phyloP scores from a whole-genome alignment of 2,888 invertebrate genomes.

The Agrochola litura region DNA sequence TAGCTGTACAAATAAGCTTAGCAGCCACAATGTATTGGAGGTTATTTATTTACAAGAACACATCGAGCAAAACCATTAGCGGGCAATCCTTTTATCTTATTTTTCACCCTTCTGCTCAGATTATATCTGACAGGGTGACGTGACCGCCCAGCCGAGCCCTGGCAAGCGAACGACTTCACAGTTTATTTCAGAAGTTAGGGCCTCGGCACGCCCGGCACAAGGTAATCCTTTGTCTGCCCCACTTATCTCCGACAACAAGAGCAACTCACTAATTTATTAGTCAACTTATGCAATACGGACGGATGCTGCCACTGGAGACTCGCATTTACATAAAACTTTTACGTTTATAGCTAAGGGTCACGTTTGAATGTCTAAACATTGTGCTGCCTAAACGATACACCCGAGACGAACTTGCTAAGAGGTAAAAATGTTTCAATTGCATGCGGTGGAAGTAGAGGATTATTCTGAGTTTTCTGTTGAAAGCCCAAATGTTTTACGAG shows the following conservation, averaged over 20 bases:
- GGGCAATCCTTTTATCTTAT: slow-evolving; percentile 65
- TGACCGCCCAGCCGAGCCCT: slow-evolving; percentile 62
- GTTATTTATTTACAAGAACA: slow-evolving; percentile 47
- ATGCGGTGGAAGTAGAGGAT: slow-evolving; percentile 62
- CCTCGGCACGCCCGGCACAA: slow-evolving; percentile 69
- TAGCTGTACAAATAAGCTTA: slow-evolving; percentile 42
- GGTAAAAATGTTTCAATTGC: slow-evolving; percentile 71
- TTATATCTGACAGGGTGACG: slow-evolving; percentile 67
- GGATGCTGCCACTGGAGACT: slow-evolving; percentile 71
- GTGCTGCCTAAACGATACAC: slow-evolving; percentile 68
- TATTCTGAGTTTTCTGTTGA: slow-evolving; percentile 47
- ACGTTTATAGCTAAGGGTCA: slow-evolving; percentile 76
- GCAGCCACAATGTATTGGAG: slow-evolving; percentile 24
- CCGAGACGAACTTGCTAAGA: slow-evolving; percentile 67
- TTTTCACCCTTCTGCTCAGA: slow-evolving; percentile 70
- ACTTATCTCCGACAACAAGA: slow-evolving; percentile 76
- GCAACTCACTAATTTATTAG: slow-evolving; percentile 80
- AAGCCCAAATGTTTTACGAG: slow-evolving; percentile 54
- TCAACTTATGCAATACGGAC: slow-evolving; percentile 78
- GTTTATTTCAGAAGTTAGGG: slow-evolving; percentile 72
- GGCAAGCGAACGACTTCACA: slow-evolving; percentile 67
- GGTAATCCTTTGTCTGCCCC: slow-evolving; percentile 80
- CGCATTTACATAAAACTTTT: slow-evolving; percentile 82
- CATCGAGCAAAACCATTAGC: slow-evolving; percentile 57
- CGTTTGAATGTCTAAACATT: slow-evolving; percentile 74